Base-by-base conservation (phyloP, 2,888 invertebrate species). In the Chorisops tibialis region DNA sequence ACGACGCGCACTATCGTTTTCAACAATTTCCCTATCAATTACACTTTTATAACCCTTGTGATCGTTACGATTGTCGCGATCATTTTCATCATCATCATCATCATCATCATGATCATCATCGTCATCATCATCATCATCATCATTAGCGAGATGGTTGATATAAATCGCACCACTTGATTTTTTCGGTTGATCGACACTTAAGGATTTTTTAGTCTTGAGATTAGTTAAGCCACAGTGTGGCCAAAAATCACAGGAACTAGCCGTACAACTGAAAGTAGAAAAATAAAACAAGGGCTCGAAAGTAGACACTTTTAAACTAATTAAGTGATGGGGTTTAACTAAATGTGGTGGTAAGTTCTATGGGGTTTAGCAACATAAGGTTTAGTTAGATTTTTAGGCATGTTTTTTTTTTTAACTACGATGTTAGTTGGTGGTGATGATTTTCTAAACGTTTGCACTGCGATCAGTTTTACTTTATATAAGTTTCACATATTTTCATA, bases 181-280 rank as follows among this genome's bases (percentile, higher is more conserved):
- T 21, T 47, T 59, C 22, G 39, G 35, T 37, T 48, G 59, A 51
- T 64, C 60, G 38, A 56, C 62, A 62, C 60, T 62, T 38, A 21
- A 19, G 59, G 54, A 47, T 54, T 47, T 51, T 43, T 51, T 61
- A 38, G 41, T 52, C 45, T 65, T 62, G 14, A 49, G 24, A 47
- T 58, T 62, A 30, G 59, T 59, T 30, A 73, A 70, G 16, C 70
- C 72, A 68, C 77, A 77, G 38, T 75, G 71, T 14, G 86, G 85
- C 86, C 85, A 86, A 74, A 83, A 85, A 68, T 84, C 83, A 70
- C 85, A 85, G 11, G 81, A 81, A 64, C 79, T 81, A 52, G 81
- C 79, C 69, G 79, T 82, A 71, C 82, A 83, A 37, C 79, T 69
- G 66, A 66, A 65, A 67, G 64, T 64, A 60, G 21, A 63, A 65